Base-by-base conservation (phyloP, 2,113 vertebrate species). In the Anoplopoma fimbria region DNA sequence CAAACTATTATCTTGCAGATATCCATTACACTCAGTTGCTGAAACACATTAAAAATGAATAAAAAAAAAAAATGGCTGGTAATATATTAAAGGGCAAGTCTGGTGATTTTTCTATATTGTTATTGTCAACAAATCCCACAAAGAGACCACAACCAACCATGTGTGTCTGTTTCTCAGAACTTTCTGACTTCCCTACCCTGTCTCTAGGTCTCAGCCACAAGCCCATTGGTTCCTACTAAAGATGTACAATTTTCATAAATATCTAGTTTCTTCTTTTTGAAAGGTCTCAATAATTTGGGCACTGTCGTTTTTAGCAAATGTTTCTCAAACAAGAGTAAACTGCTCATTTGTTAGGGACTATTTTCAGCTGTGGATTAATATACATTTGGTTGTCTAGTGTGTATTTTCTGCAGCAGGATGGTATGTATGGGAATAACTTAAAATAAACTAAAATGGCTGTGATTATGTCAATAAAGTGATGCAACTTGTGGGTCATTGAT, bases 1-100 rank as follows among this genome's bases (percentile, higher is more conserved):
- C 25, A 71, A 60, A n/a, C 6, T 73, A 60, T 69, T 45, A 72
- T 17, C 58, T 60, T 55, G 15, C 67, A 64, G 29, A 53, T 49
- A 38, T 13, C n/a, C 29, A 34, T 2, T 9, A 62, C 12, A 60
- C 33, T 31, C 34, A n/a, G 25, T 61, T 12, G 40, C 57, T 33
- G 12, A 65, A 15, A 70, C 27, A 68, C 58, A 70, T 27, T 47
- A n/a, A 19, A 33, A 40, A 33, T 17, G 1, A 6, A 67, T 53
- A 57, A 27, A 57, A 58, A 34, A 1, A 23, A 4, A 15, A 65
- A 57, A 38, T 67, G 38, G 6, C 29, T 6, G 25, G 25, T 29
- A 4, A 31, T 58, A 36, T 29, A 49, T 23, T 42, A 17, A 47
- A 47, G 21, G 53, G 47, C 40, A 36, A 67, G 38, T 53, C 5